A percentile compares a stretch with the other conserved stretches of the same genome.
phyloP scores from a whole-genome alignment of 2,888 invertebrate genomes.

The Cryptus armator region DNA sequence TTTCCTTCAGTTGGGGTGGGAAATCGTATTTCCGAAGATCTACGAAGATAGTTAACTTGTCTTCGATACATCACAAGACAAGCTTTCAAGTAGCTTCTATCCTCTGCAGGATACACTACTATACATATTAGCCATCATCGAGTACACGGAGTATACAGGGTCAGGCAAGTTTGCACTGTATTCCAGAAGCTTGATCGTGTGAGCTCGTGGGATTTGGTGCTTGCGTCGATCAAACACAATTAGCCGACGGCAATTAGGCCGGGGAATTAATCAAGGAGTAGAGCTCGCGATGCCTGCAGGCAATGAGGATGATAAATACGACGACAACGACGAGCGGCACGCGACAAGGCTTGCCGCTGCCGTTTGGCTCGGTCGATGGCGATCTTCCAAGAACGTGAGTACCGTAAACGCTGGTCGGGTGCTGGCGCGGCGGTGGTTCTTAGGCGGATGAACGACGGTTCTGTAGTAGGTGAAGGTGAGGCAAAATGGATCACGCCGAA shows the following conservation, averaged over 20 bases:
- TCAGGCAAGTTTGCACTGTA: constrained; percentile 25
- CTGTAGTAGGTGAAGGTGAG: background rate
- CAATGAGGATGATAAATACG: constrained; percentile 10
- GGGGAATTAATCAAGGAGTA: constrained; percentile 61
- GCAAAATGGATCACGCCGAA: background rate
- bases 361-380: constrained; percentile 44
- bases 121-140: constrained; percentile 2
- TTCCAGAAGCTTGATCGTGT: constrained; percentile 50
- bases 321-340: constrained; percentile 23
- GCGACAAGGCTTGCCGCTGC: constrained; percentile 38
- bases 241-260: constrained; percentile 58
- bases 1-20: too few relatives aligned
- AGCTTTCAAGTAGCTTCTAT: constrained; percentile 16
- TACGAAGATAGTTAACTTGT: constrained; percentile 23
- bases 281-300: constrained; percentile 25
- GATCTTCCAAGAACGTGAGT: constrained; percentile 70
- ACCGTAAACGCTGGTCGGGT: constrained; percentile 39
- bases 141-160: constrained; percentile 11
- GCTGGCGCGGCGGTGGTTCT: constrained; percentile 38
- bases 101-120: background rate
- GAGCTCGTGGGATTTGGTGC: constrained; percentile 40
- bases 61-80: constrained; percentile 39
- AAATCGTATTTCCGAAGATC: too few relatives aligned
- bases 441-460: constrained; percentile 7
- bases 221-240: constrained; percentile 64